A percentile compares a stretch with the other conserved stretches of the same genome.
phyloP scores from a whole-genome alignment of 2,888 invertebrate species.

The Tetragonisca angustula region DNA sequence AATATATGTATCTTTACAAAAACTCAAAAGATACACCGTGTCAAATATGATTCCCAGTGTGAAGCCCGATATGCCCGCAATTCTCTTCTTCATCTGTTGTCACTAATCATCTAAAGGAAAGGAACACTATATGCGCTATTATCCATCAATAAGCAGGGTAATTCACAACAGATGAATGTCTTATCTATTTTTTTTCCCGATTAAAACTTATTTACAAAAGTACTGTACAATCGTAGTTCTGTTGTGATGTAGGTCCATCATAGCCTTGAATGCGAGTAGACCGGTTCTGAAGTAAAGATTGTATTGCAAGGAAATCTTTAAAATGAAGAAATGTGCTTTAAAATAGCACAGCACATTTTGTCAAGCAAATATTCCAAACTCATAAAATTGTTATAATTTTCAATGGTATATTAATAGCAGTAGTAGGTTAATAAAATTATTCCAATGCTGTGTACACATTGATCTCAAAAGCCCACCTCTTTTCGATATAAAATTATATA shows the following conservation, averaged over 20 bases:
- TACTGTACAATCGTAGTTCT: slow-evolving; percentile 67
- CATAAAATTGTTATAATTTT: slow-evolving; percentile 45
- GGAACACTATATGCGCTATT: slow-evolving; percentile 78
- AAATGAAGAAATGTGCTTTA: slow-evolving; percentile 39
- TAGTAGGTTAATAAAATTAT: slow-evolving; percentile 32
- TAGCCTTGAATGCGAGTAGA: slow-evolving; percentile 77
- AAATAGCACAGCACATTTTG: slow-evolving; percentile 60
- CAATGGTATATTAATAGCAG: slow-evolving; percentile 13
- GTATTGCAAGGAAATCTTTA: slow-evolving; percentile 67
- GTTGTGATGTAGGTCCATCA: slow-evolving; percentile 74
- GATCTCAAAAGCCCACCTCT: background rate
- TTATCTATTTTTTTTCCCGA: slow-evolving; percentile 65
- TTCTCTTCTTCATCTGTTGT: slow-evolving; percentile 57
- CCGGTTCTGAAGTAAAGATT: slow-evolving; percentile 70
- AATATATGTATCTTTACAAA: slow-evolving; percentile 7
- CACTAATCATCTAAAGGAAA: slow-evolving; percentile 74
- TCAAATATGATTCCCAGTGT: slow-evolving; percentile 59
- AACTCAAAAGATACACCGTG: slow-evolving; percentile 55
- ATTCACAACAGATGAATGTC: slow-evolving; percentile 76
- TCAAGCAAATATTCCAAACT: slow-evolving; percentile 62
- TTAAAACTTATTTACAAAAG: slow-evolving; percentile 78
- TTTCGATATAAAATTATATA: slow-evolving; percentile 50
- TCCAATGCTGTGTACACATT: slow-evolving; percentile 25
- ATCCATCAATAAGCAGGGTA: slow-evolving; percentile 78
- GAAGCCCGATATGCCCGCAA: slow-evolving; percentile 69